A percentile compares a stretch with the other conserved stretches of the same genome.
These are phyloP conservation scores for Lethenteron camtschaticum DNA, from an alignment of 2,113 vertebrate genomes.

Conservation along the genomic window DNA sequence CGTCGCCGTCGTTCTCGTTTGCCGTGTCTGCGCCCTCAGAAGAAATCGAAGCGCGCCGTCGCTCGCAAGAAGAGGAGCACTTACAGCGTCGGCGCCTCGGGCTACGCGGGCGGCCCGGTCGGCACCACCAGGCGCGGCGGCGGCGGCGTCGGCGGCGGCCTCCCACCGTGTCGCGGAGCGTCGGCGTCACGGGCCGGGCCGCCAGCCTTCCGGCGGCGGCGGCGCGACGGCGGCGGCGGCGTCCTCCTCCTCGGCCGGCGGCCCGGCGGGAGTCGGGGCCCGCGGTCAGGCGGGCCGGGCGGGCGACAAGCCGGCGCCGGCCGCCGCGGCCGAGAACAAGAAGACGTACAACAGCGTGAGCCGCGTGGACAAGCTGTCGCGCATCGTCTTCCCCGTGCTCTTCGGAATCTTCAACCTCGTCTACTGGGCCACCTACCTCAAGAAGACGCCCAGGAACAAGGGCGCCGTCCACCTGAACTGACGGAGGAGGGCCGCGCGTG, in stretches of 20 bases:
- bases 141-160: neutral
- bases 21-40: neutral
- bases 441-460: constrained; percentile 76
- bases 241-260: neutral
- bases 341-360: constrained; percentile 98
- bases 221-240: too few relatives aligned
- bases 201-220: neutral
- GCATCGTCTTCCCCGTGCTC: constrained; percentile 77
- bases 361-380: constrained; percentile 95
- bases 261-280: neutral
- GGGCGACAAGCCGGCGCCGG: constrained; percentile 36
- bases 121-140: neutral
- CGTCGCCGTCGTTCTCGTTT: too few relatives aligned
- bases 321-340: constrained; percentile 58
- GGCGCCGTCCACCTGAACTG: constrained; percentile 43
- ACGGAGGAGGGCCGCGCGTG: neutral
- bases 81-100: neutral
- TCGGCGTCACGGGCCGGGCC: neutral
- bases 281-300: constrained; percentile 16
- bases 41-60: constrained; percentile 4
- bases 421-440: constrained; percentile 96
- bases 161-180: neutral
- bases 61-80: neutral
- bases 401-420: constrained; percentile 95
- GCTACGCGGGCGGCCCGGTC: neutral